These are phyloP conservation scores for Anoplolepis gracilipes DNA, from an alignment of 1,140 invertebrate genomes.

Conservation along the genomic window DNA sequence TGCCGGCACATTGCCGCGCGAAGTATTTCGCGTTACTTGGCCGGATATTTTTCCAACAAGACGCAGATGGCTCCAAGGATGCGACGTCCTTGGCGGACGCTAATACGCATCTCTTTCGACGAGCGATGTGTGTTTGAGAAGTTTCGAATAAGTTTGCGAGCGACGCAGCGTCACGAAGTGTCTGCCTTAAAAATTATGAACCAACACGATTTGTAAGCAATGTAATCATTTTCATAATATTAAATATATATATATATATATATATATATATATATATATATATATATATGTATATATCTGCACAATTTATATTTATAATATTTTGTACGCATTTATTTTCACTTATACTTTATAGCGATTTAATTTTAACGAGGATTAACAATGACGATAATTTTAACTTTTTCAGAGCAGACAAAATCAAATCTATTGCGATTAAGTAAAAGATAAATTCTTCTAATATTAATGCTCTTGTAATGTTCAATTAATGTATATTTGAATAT, in stretches of 20 bases:
- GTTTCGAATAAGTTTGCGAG: neutral
- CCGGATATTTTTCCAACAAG: conserved; percentile 6
- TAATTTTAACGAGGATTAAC: too few species aligned
- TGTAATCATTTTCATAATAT: neutral
- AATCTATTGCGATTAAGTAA: neutral
- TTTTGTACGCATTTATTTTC: too few species aligned
- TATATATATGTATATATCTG: too few species aligned
- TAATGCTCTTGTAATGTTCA: neutral
- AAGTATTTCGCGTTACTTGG: neutral
- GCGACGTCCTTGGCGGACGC: neutral
- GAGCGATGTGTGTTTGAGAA: neutral
- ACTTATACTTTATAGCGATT: too few species aligned
- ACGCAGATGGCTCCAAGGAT: conserved; percentile 32
- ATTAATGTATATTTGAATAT: neutral
- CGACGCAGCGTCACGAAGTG: neutral
- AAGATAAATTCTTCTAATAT: neutral
- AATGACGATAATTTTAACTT: too few species aligned
- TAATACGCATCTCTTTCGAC: neutral
- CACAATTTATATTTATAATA: too few species aligned
- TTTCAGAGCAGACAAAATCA: neutral
- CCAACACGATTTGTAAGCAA: neutral
- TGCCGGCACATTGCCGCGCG: neutral
- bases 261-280: too few species aligned
- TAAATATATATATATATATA: neutral
- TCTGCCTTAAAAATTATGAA: conserved; percentile 12